Evolutionary conservation across 2,113 vertebrate genomes (phyloP), one percentile per base, ranked within the genome.

Genomic region (Sapajus apella): DNA sequence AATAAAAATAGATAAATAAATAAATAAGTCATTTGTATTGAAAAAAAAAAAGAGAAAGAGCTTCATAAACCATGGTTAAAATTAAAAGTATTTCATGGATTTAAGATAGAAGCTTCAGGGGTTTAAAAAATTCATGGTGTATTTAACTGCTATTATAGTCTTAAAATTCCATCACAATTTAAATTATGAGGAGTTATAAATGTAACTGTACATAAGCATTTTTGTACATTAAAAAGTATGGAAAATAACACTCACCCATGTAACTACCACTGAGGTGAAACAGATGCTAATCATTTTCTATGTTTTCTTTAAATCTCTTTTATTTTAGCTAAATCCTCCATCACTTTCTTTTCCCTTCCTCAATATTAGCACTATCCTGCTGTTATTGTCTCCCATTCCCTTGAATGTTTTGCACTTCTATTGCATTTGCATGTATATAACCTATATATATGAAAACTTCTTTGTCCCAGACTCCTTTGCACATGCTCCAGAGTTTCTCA

Each of bases 141-240:
- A 35, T 93, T 93, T 89, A 84, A 58, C 20, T 25, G 83, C 73
- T 56, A 58, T 83, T 82, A 8, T 93, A 35, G 50, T 83, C 47
- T 84, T 92, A 87, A 91, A 95, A 55, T 92, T 45, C n/a, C 21
- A 45, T 81, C 75, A 87, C 5, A 17, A n/a, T 87, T 81, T n/a
- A 80, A 81, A 37, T 92, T 95, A 45, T 66, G 23, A 43, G 25
- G 76, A 66, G 50, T 45, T 68, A 68, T 40, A 83, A 88, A 68
- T 52, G 14, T 52, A 52, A 52, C 50, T 52, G 50, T 52, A 16
- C 14, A 52, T 52, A 52, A 52, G 50, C 50, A 52, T 52, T 52
- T 52, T 52, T 16, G 50, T 52, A 52, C 14, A 4, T 52, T 23
- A 61, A 85, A 70, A 73, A 47, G 20, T 61, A 84, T 12, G 58